Evolutionary conservation across 2,113 vertebrate species (phyloP).

Genomic region (Columbina picui): DNA sequence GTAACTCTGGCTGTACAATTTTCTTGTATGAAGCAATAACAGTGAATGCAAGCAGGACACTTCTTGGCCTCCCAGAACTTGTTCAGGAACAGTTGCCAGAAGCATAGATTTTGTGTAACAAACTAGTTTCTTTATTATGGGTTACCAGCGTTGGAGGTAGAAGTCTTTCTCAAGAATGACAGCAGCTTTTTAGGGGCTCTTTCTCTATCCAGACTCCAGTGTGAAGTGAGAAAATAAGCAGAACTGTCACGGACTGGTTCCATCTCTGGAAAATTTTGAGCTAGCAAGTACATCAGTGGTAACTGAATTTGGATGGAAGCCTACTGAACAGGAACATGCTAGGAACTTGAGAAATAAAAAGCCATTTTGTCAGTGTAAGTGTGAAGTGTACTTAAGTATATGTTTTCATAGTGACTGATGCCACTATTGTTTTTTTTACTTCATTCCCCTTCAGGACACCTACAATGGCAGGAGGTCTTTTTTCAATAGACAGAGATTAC

Average conservation of each 20-base stretch:
- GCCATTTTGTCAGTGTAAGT: not conserved
- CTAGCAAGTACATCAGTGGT: not conserved
- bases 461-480: conserved; percentile 98
- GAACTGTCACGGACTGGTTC: not conserved
- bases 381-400: not conserved
- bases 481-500: conserved; percentile 98
- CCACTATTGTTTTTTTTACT: not conserved
- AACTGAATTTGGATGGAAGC: not conserved
- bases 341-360: not conserved
- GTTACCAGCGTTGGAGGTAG: not conserved
- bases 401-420: not conserved
- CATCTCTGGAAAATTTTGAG: not conserved
- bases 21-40: not conserved
- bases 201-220: not conserved
- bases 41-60: not conserved
- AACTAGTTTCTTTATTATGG: not conserved
- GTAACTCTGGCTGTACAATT: not conserved
- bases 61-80: not conserved
- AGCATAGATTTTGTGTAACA: not conserved
- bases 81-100: not conserved
- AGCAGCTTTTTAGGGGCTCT: not conserved
- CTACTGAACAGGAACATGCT: not conserved
- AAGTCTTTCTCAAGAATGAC: not conserved
- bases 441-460: conserved; percentile 87
- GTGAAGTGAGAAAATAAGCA: not conserved